phyloP scores from a whole-genome alignment of 2,888 invertebrate species.

The Ypsolopha sequella region DNA sequence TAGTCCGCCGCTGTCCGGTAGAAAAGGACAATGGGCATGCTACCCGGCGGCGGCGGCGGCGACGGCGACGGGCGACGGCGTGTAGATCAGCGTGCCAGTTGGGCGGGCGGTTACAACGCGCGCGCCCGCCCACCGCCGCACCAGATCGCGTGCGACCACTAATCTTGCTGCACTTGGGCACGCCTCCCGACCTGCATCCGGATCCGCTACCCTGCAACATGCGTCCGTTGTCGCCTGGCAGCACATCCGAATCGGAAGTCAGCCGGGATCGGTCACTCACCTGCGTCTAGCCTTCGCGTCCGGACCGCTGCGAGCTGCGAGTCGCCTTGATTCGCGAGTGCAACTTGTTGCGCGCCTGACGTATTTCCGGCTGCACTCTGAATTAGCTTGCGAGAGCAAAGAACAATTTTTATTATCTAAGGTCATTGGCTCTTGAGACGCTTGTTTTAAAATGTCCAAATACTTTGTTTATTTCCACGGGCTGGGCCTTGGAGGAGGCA shows the following conservation, averaged over 20 bases:
- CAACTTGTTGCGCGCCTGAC: too few species aligned
- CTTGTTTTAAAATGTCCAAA: too few species aligned
- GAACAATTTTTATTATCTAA: too few species aligned
- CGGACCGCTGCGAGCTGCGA: too few species aligned
- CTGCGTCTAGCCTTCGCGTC: too few species aligned
- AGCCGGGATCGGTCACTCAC: background rate
- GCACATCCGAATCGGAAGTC: background rate
- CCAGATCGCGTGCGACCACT: constrained; percentile 23
- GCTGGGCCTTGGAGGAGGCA: too few species aligned
- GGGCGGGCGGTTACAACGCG: constrained; percentile 34
- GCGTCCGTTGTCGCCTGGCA: constrained; percentile 19
- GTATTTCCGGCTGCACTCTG: too few species aligned
- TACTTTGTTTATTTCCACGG: too few species aligned
- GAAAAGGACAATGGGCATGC: constrained; percentile 21
- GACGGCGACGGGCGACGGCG: constrained; percentile 15
- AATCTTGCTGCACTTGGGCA: constrained; percentile 27
- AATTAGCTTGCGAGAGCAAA: too few species aligned
- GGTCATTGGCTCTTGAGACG: too few species aligned
- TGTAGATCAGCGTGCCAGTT: constrained; percentile 14
- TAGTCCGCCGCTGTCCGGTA: constrained; percentile 12
- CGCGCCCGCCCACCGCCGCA: constrained; percentile 22
- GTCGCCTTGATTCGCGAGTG: too few species aligned
- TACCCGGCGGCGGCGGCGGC: constrained; percentile 5
- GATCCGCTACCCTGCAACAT: constrained; percentile 14
- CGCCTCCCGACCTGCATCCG: constrained; percentile 27